Evolutionary conservation across 2,113 vertebrate genomes (phyloP).

Genomic region (Megaceryle torquata): DNA sequence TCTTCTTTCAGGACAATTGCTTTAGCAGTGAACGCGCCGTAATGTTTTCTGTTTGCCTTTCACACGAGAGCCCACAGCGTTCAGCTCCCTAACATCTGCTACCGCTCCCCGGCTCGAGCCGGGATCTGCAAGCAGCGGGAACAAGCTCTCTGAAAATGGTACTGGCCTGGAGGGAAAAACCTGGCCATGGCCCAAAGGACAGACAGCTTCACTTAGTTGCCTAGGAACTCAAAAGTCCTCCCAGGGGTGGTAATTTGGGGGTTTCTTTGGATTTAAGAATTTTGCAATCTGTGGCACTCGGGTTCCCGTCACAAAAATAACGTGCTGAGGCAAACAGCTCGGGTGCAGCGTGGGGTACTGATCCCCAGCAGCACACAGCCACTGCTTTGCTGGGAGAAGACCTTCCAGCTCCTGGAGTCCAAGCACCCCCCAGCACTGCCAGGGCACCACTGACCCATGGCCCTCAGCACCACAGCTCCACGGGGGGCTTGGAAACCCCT

Average conservation of each 20-base stretch:
- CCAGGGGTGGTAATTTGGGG: background rate
- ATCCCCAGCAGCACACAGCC: too few relatives aligned
- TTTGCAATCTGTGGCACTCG: too few relatives aligned
- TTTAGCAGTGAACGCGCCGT: background rate
- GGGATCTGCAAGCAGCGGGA: background rate
- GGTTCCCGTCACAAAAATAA: too few relatives aligned
- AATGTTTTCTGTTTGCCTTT: background rate
- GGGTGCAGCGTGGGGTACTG: too few relatives aligned
- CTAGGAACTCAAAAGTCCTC: background rate
- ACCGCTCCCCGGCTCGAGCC: background rate
- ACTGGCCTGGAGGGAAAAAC: background rate
- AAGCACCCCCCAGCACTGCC: too few relatives aligned
- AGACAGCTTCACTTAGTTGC: background rate
- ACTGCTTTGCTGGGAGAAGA: too few relatives aligned
- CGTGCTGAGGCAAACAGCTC: too few relatives aligned
- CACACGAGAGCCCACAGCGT: background rate
- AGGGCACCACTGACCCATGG: too few relatives aligned
- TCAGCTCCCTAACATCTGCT: conserved; percentile 22
- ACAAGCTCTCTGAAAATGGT: background rate
- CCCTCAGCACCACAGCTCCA: too few relatives aligned
- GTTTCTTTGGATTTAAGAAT: too few relatives aligned
- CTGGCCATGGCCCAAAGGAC: background rate
- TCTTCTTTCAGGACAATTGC: background rate
- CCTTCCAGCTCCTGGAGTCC: too few relatives aligned
- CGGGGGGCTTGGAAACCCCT: too few relatives aligned